Evolutionary conservation across 2,888 invertebrate genomes (phyloP), one percentile per base, ranked within the genome.

Genomic region (Drosophila greeni): DNA sequence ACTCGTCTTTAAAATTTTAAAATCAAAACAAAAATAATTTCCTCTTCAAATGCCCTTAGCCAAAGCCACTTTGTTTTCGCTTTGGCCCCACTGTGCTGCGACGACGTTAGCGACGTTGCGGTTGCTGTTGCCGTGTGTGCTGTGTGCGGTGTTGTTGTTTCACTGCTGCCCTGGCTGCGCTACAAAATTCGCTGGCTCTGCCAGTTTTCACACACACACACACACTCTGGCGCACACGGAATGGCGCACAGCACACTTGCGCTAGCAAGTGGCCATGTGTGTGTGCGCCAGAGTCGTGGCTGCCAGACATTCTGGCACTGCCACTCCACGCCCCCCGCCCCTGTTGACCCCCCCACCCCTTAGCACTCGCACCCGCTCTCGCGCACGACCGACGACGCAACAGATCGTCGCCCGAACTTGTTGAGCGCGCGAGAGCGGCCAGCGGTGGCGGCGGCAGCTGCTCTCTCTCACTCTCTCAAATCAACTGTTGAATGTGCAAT

Each of bases 231-330:
- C 23, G 43, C 49, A 52, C 51, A 45, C 23, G 7, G 31, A 20
- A 48, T 26, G 53, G 43, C 47, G 37, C 24, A 26, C 43, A 42
- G 43, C 42, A 45, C 18, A 45, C 45, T 18, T 20, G 45, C 20
- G 29, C 29, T 47, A n/a, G 29, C 45, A 47, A 47, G 45, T 47
- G 45, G 3, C 20, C 29, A 9, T 40, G 26, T 47, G 37, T 39
- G 14, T 48, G 48, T 68, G 45, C 48, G 69, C 70, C 66, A 52
- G 66, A 75, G 75, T 83, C 82, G 83, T 74, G 75, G 82, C 73
- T 86, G 86, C 81, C 81, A 86, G 86, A 86, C 86, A 87, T 87
- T 86, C 86, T 86, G 86, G 86, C 87, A 86, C 87, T 86, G 76
- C 76, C 68, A 73, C 77, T 74, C 59, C 37, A 61, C 55, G 60